Conservation (phyloP, 1,140 invertebrate genomes). For the Octopus sinensis region DNA sequence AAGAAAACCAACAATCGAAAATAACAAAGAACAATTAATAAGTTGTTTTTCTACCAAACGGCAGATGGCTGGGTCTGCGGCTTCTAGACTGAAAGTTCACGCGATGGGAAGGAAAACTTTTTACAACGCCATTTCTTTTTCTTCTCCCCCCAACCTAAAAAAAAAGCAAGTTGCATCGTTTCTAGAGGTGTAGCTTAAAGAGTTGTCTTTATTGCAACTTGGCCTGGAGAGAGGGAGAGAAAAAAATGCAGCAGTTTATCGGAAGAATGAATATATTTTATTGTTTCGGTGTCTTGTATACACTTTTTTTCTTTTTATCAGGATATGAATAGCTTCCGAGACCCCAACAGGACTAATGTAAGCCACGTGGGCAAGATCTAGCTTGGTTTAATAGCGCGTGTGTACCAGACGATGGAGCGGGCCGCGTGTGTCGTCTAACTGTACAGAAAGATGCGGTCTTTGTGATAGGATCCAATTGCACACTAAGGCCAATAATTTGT, state of each 20-base stretch:
- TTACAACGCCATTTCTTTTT: neutral
- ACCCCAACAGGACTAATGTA: slow-evolving; percentile 4
- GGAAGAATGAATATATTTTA: slow-evolving; percentile 8
- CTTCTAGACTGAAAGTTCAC: neutral
- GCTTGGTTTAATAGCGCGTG: slow-evolving; percentile 15
- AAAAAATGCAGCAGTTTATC: slow-evolving; percentile 8
- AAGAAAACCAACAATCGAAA: slow-evolving; percentile 37
- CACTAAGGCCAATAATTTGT: slow-evolving; percentile 15
- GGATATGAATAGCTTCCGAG: slow-evolving; percentile 3
- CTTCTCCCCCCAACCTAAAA: neutral
- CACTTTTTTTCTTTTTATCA: slow-evolving; percentile 15
- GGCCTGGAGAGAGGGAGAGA: neutral
- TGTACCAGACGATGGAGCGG: slow-evolving; percentile 8
- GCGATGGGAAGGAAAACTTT: slow-evolving; percentile 1
- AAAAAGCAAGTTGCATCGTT: neutral
- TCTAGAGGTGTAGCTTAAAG: neutral
- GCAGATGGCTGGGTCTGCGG: slow-evolving; percentile 29
- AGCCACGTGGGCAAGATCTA: slow-evolving; percentile 11
- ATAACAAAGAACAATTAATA: slow-evolving; percentile 41
- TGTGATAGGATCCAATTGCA: slow-evolving; percentile 16
- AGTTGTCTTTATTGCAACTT: slow-evolving; percentile 9
- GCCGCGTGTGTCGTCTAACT: neutral
- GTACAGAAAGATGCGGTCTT: slow-evolving; percentile 13
- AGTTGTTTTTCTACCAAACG: slow-evolving; percentile 34
- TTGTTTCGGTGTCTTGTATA: slow-evolving; percentile 8